Base-by-base conservation (phyloP, 2,113 vertebrate genomes). In the Excalfactoria chinensis region DNA sequence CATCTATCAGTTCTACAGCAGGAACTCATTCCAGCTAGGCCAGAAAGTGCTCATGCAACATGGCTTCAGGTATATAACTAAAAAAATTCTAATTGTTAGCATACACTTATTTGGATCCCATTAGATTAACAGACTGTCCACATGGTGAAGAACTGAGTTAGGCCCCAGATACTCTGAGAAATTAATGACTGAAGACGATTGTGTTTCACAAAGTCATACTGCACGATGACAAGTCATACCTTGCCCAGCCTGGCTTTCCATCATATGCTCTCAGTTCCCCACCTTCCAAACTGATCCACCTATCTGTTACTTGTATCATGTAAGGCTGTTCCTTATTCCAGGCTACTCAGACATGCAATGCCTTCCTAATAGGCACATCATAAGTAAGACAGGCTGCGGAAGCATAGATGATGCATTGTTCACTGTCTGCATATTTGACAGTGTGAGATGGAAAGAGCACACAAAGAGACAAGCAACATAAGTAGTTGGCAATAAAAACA, bases 381-480 rank as follows among this genome's bases (percentile, higher is more conserved):
- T 90, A 90, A 89, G 76, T 91, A 93, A 92, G 80, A 95, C 89
- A 96, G 92, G 96, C 86, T 89, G 91, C 94, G 92, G 84, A 95
- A 96, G 93, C 93, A 80, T 81, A 93, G 88, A 96, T 93, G 85
- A 92, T 93, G 94, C 77, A 93, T 91, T 95, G 74, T 94, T 93
- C 92, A 94, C 95, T 96, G 93, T 84, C 91, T 92, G 80, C 82
- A 64, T 80, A 73, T 95, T 88, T 88, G 95, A 94, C 90, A 93
- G 93, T 93, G 95, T 91, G 91, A 94, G 84, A 95, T 96, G 93
- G 95, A 96, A 97, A 96, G 88, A 97, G 85, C 93, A 96, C 93
- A 89, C 94, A 86, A 95, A 53, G 59, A 89, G 86, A 92, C 83
- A 96, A 95, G 96, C 88, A 97, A 96, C 93, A 49, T 90, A 96